Conservation (phyloP, 1,140 invertebrate genomes). For the Bombyx mandarina region DNA sequence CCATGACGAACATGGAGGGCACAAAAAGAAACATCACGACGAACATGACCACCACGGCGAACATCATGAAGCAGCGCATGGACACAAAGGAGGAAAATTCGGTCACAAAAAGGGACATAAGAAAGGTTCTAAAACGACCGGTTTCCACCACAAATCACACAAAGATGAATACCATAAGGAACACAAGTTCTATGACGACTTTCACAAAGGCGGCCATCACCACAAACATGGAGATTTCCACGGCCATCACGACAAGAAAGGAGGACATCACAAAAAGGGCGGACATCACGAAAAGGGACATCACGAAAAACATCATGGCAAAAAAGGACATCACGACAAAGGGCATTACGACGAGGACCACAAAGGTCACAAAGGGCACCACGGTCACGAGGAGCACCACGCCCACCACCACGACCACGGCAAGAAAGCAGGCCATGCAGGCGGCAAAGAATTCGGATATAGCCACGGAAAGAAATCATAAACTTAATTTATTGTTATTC, state of each 20-base stretch:
- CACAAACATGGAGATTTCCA: conserved; percentile 78
- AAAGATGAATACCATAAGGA: conserved; percentile 88
- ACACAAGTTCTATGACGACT: conserved; percentile 87
- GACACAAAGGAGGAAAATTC: conserved; percentile 82
- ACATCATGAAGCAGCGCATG: conserved; percentile 82
- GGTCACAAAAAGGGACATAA: conserved; percentile 85
- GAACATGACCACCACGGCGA: conserved; percentile 77
- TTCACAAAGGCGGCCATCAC: conserved; percentile 82
- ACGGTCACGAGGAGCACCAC: conserved; percentile 77
- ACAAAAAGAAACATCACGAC: conserved; percentile 83
- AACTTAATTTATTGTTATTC: conserved; percentile 2
- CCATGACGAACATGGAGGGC: conserved; percentile 80
- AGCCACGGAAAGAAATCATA: conserved; percentile 67
- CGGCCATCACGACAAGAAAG: conserved; percentile 78
- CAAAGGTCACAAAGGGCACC: conserved; percentile 74
- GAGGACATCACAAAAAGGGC: conserved; percentile 80
- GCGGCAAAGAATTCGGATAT: conserved; percentile 77
- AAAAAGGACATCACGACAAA: conserved; percentile 81
- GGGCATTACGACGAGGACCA: conserved; percentile 76
- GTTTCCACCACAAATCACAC: conserved; percentile 84
- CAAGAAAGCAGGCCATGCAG: conserved; percentile 76
- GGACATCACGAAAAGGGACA: conserved; percentile 78
- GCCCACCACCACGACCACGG: conserved; percentile 76
- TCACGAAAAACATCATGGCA: conserved; percentile 80
- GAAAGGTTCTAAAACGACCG: conserved; percentile 80